Percentiles rank a stretch among this genome's conserved stretches.
Conservation (phyloP, 35 echinoderm and acorn worm species). For the Heliocidaris erythrogramma region DNA sequence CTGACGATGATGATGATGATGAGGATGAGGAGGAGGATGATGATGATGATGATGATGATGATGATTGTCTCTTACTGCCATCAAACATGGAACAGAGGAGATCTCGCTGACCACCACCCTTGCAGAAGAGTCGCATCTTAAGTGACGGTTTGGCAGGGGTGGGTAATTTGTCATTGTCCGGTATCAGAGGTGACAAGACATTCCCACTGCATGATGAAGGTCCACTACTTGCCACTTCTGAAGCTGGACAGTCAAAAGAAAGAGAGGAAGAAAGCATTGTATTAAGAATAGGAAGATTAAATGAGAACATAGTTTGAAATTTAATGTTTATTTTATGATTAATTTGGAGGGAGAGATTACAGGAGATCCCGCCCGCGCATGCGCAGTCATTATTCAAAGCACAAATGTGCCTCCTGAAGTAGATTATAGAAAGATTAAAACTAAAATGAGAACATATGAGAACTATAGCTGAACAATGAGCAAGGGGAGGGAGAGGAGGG, state of each 20-base stretch:
- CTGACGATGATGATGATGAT: neutral
- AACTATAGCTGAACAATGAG: too few species aligned
- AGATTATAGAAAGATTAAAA: too few species aligned
- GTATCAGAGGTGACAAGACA: neutral
- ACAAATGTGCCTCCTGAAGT: too few species aligned
- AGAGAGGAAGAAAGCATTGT: neutral
- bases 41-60: neutral
- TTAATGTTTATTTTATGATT: too few species aligned
- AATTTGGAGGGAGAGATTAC: too few species aligned
- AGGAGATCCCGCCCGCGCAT: too few species aligned
- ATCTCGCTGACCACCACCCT: conserved; percentile 77
- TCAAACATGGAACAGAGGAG: conserved; percentile 86
- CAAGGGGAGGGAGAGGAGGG: too few species aligned
- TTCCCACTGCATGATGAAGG: neutral
- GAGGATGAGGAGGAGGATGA: neutral
- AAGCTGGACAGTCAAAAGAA: neutral
- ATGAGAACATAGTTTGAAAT: too few species aligned
- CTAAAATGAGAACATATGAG: too few species aligned
- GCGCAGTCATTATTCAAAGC: too few species aligned
- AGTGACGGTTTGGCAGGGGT: conserved; percentile 84
- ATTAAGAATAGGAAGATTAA: too few species aligned
- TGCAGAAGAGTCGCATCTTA: conserved; percentile 86
- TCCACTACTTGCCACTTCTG: neutral
- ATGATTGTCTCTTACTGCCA: neutral
- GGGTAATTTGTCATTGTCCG: conserved; percentile 59